A percentile compares a stretch with the other conserved stretches of the same genome.
Conservation (phyloP, 2,797 vertebrate genomes). For the Semotilus atromaculatus region DNA sequence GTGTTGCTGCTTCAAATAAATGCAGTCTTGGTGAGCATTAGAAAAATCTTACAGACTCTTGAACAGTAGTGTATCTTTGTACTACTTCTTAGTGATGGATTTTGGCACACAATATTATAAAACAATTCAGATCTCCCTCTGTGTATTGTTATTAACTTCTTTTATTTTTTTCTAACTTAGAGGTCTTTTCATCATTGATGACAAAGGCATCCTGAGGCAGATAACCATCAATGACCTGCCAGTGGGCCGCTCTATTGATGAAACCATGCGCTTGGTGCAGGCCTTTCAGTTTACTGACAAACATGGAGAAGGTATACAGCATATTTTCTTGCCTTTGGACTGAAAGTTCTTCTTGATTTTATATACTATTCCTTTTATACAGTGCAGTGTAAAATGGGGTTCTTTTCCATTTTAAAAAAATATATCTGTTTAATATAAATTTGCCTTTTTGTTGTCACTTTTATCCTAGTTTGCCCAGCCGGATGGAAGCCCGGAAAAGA, state of each 20-base stretch:
- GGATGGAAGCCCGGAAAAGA: conserved; percentile 98
- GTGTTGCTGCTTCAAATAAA: background rate
- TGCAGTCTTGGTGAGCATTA: background rate
- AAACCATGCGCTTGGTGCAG: conserved; percentile 94
- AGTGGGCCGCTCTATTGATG: conserved; percentile 94
- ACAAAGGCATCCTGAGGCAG: conserved; percentile 92
- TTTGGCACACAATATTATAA: background rate
- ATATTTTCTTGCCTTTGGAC: background rate
- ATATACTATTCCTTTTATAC: background rate
- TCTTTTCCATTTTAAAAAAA: background rate
- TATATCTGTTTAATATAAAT: background rate
- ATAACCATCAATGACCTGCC: conserved; percentile 98
- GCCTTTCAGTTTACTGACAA: conserved; percentile 99
- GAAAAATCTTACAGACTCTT: background rate
- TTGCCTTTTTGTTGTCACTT: conserved; percentile 22
- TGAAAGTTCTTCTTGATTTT: background rate
- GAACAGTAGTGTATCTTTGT: background rate
- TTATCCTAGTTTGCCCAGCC: conserved; percentile 91
- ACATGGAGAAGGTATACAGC: conserved; percentile 90
- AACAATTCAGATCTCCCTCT: background rate
- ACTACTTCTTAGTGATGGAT: background rate
- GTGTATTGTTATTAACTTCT: background rate
- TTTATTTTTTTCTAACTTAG: conserved; percentile 68
- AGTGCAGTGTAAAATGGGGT: background rate
- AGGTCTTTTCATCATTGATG: conserved; percentile 96